Evolutionary conservation across 1,140 invertebrate species (phyloP), one percentile per base, ranked within the genome.

Genomic region (Drosophila seguyi): DNA sequence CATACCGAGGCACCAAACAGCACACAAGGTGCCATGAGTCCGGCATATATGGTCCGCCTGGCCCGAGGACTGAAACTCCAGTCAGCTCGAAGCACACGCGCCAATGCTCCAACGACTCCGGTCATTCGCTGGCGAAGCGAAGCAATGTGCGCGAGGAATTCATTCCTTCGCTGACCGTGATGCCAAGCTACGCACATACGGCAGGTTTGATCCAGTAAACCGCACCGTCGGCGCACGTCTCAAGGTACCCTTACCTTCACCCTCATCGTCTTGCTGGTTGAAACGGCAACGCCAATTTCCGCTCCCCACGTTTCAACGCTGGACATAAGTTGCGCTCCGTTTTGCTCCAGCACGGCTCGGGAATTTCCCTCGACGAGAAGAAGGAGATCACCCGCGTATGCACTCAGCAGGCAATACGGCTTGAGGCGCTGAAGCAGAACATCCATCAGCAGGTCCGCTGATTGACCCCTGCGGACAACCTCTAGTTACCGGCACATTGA

Each of bases 21-120:
- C 38, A 34, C 62, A 29, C 39, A 62, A 10, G 67, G 67, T 31
- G 45, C 47, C 57, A 68, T n/a, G 56, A 68, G 65, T 68, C 65
- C 47, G 31, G 36, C 47, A 66, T 66, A 57, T 27, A 66, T 58
- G 6, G 31, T 39, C n/a, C 55, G 47, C 22, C 25, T 67, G 11
- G 29, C 56, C 8, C 39, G 47, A 13, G 56, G 31, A 59, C 55
- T 67, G 50, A 71, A 3, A 5, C 52, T 53, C 45, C 45, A 71
- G 66, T 75, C 66, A 2, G 27, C 58, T 27, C 53, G 39, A 14
- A 71, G 38, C 22, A 61, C 36, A 36, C 4, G 36, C 11, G 4
- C 41, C 42, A 69, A 47, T 27, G 65, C 56, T 38, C 25, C 29
- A 8, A 61, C 56, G 50, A 68, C 27, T 75, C 48, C 50, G 5